A percentile compares a stretch with the other conserved stretches of the same genome.
Conservation (phyloP, 2,797 vertebrate species). For the Glyptemys insculpta region DNA sequence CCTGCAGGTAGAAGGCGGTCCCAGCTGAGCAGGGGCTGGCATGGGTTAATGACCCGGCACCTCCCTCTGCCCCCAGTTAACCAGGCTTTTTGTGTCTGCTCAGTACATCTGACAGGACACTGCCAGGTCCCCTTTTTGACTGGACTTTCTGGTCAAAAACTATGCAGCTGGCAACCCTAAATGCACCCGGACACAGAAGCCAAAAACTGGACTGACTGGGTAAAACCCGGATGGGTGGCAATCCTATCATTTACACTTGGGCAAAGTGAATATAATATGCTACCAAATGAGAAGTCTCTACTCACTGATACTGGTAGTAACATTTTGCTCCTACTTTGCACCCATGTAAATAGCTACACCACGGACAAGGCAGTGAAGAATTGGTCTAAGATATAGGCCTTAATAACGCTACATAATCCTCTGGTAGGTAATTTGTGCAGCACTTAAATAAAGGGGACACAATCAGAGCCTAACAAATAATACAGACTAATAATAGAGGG, state of each 20-base stretch:
- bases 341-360: background rate
- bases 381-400: background rate
- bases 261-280: background rate
- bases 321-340: background rate
- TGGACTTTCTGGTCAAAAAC: no score
- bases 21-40: no score
- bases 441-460: conserved; percentile 29
- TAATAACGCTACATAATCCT: background rate
- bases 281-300: background rate
- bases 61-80: no score
- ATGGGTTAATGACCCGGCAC: no score
- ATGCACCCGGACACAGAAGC: no score
- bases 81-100: no score
- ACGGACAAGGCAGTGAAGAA: background rate
- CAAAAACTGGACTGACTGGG: accelerated
- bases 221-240: background rate
- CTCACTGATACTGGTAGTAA: background rate
- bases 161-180: no score
- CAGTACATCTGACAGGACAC: no score
- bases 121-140: no score
- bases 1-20: no score
- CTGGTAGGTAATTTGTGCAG: background rate
- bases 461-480: conserved; percentile 41
- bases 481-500: background rate
- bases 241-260: background rate